phyloP scores from a whole-genome alignment of 2,113 vertebrate genomes.

The Crotalus viridis region DNA sequence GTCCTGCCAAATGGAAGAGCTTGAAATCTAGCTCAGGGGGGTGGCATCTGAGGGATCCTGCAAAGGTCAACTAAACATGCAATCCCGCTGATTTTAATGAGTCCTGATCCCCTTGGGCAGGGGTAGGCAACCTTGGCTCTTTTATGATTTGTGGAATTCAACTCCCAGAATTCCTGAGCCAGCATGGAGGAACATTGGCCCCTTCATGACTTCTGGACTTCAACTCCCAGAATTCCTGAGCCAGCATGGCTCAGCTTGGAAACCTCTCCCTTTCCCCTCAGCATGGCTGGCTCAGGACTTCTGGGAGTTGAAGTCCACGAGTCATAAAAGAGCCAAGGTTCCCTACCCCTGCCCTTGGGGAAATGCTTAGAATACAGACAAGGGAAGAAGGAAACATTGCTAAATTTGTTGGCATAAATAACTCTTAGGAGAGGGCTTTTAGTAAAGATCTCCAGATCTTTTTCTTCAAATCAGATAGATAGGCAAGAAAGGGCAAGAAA shows the following conservation, averaged over 20 bases:
- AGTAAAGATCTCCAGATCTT: neutral
- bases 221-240: too few relatives aligned
- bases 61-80: neutral
- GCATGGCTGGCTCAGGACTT: too few relatives aligned
- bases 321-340: too few relatives aligned
- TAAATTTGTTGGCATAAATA: neutral
- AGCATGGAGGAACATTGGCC: too few relatives aligned
- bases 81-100: neutral
- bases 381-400: neutral
- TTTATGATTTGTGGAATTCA: too few relatives aligned
- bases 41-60: neutral
- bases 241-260: too few relatives aligned
- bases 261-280: too few relatives aligned
- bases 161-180: too few relatives aligned
- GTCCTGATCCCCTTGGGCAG: neutral
- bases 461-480: neutral
- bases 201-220: too few relatives aligned
- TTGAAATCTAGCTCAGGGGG: neutral
- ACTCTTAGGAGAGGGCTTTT: neutral
- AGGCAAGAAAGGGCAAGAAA: neutral
- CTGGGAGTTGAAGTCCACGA: too few relatives aligned
- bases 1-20: neutral
- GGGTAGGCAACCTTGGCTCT: too few relatives aligned
- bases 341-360: neutral
- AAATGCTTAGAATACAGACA: neutral